A percentile compares a stretch with the other conserved stretches of the same genome.
phyloP scores from a whole-genome alignment of 2,113 vertebrate species.

The Myotis brandtii region DNA sequence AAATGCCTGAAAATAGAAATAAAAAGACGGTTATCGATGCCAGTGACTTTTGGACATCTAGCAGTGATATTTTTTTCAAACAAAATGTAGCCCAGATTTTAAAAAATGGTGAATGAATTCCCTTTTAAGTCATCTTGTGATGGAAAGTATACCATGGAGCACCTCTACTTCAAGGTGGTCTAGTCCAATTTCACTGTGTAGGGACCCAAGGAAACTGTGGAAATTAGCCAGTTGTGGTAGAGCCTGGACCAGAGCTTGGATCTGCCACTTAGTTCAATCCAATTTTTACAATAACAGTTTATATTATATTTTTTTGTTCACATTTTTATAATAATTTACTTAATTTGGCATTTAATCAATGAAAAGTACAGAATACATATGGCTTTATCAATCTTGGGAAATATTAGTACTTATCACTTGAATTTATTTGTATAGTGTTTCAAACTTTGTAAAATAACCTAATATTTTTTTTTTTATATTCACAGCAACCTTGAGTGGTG shows the following conservation, averaged over 20 bases:
- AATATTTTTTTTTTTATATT: background rate
- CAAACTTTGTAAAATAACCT: background rate
- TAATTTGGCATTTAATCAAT: constrained; percentile 41
- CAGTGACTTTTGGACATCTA: constrained; percentile 38
- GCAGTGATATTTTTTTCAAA: constrained; percentile 22
- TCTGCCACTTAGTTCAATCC: constrained; percentile 1
- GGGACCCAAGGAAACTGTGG: constrained; percentile 4
- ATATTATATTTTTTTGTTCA: constrained; percentile 33
- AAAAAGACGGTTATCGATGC: constrained; percentile 29
- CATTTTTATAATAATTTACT: constrained; percentile 55
- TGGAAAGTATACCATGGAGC: constrained; percentile 29
- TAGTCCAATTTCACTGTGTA: background rate
- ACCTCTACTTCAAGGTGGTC: background rate
- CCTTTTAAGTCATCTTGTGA: constrained; percentile 16
- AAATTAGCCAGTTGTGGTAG: background rate
- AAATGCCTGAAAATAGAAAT: constrained; percentile 47
- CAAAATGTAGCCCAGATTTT: background rate
- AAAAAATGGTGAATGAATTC: background rate
- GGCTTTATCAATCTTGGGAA: constrained; percentile 41
- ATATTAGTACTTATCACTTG: constrained; percentile 8
- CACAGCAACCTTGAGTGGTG: background rate
- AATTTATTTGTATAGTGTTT: constrained; percentile 51
- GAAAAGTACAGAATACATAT: constrained; percentile 13
- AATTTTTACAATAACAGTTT: constrained; percentile 22
- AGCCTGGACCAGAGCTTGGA: background rate